These are phyloP conservation scores for Notodonta dromedarius DNA, from an alignment of 2,888 invertebrate genomes.

Conservation along the genomic window DNA sequence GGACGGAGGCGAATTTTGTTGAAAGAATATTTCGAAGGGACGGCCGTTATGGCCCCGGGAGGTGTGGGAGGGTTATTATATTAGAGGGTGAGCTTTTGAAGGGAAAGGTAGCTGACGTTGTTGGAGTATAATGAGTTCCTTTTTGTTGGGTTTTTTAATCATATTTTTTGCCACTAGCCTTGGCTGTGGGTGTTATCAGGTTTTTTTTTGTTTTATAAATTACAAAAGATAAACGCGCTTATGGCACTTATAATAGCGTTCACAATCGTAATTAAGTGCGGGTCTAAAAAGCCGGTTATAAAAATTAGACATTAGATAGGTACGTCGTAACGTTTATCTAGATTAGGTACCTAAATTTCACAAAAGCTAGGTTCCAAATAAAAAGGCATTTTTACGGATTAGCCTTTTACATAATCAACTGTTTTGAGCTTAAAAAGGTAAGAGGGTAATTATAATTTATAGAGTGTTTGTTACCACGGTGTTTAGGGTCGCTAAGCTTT, in stretches of 20 bases:
- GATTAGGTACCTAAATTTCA: conserved; percentile 32
- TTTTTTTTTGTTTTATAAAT: neutral
- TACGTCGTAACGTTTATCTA: conserved; percentile 23
- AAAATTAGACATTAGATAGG: conserved; percentile 17
- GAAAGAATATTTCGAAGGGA: conserved; percentile 80
- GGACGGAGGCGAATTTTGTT: conserved; percentile 67
- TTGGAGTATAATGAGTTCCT: conserved; percentile 75
- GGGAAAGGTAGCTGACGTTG: conserved; percentile 65
- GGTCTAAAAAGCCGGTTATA: conserved; percentile 1
- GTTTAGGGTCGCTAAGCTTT: conserved; percentile 56
- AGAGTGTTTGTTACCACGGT: conserved; percentile 59
- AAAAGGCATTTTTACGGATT: conserved; percentile 46
- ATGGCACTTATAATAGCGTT: neutral
- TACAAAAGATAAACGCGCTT: neutral
- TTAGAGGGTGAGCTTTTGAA: conserved; percentile 57
- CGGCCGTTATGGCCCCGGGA: conserved; percentile 64
- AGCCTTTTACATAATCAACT: conserved; percentile 64
- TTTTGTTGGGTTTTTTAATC: conserved; percentile 65
- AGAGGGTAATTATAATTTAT: conserved; percentile 67
- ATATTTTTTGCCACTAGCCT: conserved; percentile 50
- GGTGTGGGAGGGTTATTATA: conserved; percentile 76
- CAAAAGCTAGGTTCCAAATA: conserved; percentile 28
- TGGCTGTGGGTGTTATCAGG: neutral
- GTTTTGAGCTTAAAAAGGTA: conserved; percentile 54
- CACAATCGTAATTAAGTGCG: neutral